Base-by-base conservation (phyloP, 2,888 invertebrate genomes). In the Phytoseiulus persimilis region DNA sequence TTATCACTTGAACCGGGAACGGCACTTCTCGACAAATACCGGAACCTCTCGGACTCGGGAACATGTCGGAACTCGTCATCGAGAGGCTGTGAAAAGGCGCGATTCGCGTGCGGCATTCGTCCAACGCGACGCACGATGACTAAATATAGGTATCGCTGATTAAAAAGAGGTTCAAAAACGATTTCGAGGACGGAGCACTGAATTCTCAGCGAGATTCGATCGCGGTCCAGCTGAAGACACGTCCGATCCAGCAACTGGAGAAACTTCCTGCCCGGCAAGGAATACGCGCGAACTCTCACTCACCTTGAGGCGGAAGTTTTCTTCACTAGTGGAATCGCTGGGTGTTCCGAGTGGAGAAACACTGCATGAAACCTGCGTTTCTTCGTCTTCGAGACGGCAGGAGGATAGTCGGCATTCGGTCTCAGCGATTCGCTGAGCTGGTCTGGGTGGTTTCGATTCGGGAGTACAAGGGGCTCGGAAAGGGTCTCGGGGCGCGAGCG, bases 371-470 rank as follows among this genome's bases (percentile, higher is more conserved):
- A 6, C 65, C 65, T 65, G 65, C 65, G 65, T 1, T 65, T 65
- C 65, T 14, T 65, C 65, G 65, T 65, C 65, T 65, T 65, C 65
- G 28, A 65, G 28, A 2, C 28, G 65, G 18, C 65, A 28, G 28
- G 18, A 65, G 65, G 65, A 23, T 65, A 14, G 65, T 65, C 65
- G 65, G 65, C 65, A 23, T 65, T 65, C 65, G 65, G 65, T 65
- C 65, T 65, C 65, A 65, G 65, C 65, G 65, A 65, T 65, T 28
- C 65, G 65, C 65, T 65, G 65, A 65, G 65, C 65, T 65, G 65
- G 65, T 65, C 65, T 65, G 65, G 65, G 65, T 65, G 65, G 65
- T 65, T 65, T 65, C 65, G 65, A 65, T 65, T 65, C 65, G 65
- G 65, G 65, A 65, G 28, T 28, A 65, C 65, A 23, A 65, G 65